Conservation (phyloP, 1,140 invertebrate species). For the Drosophila neocordata region DNA sequence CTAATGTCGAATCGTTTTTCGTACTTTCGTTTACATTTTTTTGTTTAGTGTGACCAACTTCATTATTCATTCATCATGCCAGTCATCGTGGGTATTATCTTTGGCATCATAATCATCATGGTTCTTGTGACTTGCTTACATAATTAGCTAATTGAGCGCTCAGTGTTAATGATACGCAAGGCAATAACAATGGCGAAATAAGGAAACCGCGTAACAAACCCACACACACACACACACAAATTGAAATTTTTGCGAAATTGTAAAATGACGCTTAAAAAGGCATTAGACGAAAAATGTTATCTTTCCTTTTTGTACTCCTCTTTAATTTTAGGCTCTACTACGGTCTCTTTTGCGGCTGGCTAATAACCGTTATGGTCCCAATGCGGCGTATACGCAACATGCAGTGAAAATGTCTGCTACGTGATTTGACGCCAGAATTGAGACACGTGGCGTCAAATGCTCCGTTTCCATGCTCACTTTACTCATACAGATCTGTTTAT, state of each 20-base stretch:
- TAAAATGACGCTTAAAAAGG: slow-evolving; percentile 51
- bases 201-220: slow-evolving; percentile 13
- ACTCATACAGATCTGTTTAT: slow-evolving; percentile 13
- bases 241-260: slow-evolving; percentile 22
- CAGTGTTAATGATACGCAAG: slow-evolving; percentile 43
- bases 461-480: slow-evolving; percentile 41
- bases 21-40: neutral
- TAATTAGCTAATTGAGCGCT: slow-evolving; percentile 68
- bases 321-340: neutral
- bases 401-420: slow-evolving; percentile 71
- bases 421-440: slow-evolving; percentile 67
- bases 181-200: slow-evolving; percentile 22
- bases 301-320: neutral
- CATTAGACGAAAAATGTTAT: slow-evolving; percentile 48
- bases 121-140: slow-evolving; percentile 32
- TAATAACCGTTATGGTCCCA: slow-evolving; percentile 62
- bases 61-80: slow-evolving; percentile 9
- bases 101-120: slow-evolving; percentile 12
- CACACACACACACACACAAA: slow-evolving; percentile 14
- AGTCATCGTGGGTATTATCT: slow-evolving; percentile 43
- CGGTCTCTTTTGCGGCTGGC: slow-evolving; percentile 19
- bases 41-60: neutral
- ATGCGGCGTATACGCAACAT: slow-evolving; percentile 74
- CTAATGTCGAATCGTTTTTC: no score
- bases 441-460: slow-evolving; percentile 60